Evolutionary conservation across 2,113 vertebrate species (phyloP).

Genomic region (Myxocyprinus asiaticus): DNA sequence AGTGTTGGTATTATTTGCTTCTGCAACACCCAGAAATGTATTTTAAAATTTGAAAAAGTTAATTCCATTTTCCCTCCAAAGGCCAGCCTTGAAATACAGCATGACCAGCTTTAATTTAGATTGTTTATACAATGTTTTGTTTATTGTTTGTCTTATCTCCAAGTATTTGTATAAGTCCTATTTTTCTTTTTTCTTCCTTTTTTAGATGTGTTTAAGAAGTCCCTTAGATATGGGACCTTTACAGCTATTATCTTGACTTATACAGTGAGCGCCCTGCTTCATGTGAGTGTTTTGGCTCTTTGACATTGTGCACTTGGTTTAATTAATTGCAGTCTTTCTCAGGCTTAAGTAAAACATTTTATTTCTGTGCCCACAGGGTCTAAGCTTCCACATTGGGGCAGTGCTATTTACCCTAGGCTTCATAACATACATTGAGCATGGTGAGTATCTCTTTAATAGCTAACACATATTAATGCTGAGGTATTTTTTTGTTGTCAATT

Average conservation of each 20-base stretch:
- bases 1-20: neutral
- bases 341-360: neutral
- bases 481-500: neutral
- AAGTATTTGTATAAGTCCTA: neutral
- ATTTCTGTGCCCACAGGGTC: conserved; percentile 72
- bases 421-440: conserved; percentile 90
- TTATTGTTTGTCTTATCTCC: neutral
- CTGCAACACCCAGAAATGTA: too few relatives aligned
- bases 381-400: conserved; percentile 88
- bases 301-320: neutral
- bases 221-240: conserved; percentile 83
- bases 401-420: conserved; percentile 86
- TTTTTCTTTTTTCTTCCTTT: neutral
- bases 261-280: conserved; percentile 84
- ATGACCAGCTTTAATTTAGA: neutral
- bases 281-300: conserved; percentile 74
- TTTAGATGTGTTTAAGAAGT: conserved; percentile 87
- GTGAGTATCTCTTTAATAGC: conserved; percentile 65
- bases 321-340: neutral
- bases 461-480: neutral
- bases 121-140: neutral
- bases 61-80: too few relatives aligned
- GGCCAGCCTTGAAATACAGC: too few relatives aligned
- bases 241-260: conserved; percentile 87
- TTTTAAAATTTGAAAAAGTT: too few relatives aligned